Evolutionary conservation across 2,113 vertebrate species (phyloP), one percentile per base, ranked within the genome.

Genomic region (Plectropomus leopardus): DNA sequence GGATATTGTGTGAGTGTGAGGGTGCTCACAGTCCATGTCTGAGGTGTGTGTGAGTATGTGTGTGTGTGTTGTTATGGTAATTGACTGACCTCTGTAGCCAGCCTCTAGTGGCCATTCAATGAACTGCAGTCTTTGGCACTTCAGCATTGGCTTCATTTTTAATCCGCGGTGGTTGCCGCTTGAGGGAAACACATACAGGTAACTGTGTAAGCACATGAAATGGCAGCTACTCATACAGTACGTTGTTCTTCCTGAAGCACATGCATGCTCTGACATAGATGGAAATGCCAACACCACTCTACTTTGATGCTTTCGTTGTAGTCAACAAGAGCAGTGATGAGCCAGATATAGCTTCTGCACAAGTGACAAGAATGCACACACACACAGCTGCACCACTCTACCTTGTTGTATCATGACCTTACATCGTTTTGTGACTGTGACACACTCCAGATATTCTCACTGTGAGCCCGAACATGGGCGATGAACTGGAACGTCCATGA

Each of bases 401-500:
- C 76, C 75, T 76, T 79, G 66, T 66, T 65, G 83, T 73, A 63
- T 77, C 76, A 60, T 71, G 65, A 86, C 84, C 84, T 82, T 69
- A 85, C 78, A 84, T 63, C 23, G 23, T 64, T 77, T 54, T 85
- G 72, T 84, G 69, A 42, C 53, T 36, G 68, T 65, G 76, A 79
- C 83, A 82, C 80, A 67, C 40, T 73, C 75, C 55, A 60, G 50
- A 84, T 82, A 34, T 83, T 86, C 58, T 80, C 74, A 78, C 77
- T 50, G 57, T 74, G 72, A 82, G 45, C 66, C 60, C 69, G 55
- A 81, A 80, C 85, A 55, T 64, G 71, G 36, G 82, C 69, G 30
- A 72, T 61, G 69, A 72, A 88, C 82, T 72, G 77, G 72, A 89
- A 88, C 82, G 6, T 44, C 86, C 61, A 75, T 59, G 68, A 82